These are phyloP conservation scores for Brachyptera risi DNA, from an alignment of 2,888 invertebrate species.

Conservation along the genomic window DNA sequence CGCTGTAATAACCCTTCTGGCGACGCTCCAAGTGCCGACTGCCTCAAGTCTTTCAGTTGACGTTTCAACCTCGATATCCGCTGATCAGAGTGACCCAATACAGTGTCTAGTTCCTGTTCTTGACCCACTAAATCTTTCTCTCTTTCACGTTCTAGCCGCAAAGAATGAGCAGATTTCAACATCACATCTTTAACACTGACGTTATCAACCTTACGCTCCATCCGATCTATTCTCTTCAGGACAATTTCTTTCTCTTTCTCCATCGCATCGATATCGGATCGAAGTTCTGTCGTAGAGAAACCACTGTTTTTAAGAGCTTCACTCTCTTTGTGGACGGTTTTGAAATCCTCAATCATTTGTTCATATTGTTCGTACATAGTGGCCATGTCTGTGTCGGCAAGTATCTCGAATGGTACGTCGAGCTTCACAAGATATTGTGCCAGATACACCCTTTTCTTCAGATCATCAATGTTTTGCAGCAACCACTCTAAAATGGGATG, in stretches of 20 bases:
- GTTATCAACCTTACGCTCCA: conserved; percentile 58
- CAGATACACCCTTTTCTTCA: conserved; percentile 78
- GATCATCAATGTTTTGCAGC: conserved; percentile 64
- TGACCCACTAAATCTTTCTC: conserved; percentile 55
- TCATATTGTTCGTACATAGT: conserved; percentile 69
- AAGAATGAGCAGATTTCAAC: conserved; percentile 48
- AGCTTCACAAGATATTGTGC: conserved; percentile 64
- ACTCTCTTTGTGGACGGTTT: conserved; percentile 68
- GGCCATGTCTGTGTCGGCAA: conserved; percentile 68
- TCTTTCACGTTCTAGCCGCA: conserved; percentile 55
- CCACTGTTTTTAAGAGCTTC: conserved; percentile 57
- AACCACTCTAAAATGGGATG: conserved; percentile 80
- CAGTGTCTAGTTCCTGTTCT: conserved; percentile 53
- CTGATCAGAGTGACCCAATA: conserved; percentile 50
- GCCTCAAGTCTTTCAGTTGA: conserved; percentile 58
- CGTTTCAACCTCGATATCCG: conserved; percentile 59
- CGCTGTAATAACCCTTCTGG: conserved; percentile 66
- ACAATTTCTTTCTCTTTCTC: conserved; percentile 80
- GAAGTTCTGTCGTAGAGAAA: conserved; percentile 71
- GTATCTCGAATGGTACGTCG: conserved; percentile 69
- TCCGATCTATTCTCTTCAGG: conserved; percentile 54
- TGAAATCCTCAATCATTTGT: conserved; percentile 74
- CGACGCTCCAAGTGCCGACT: conserved; percentile 54
- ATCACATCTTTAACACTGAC: conserved; percentile 62
- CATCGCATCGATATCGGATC: conserved; percentile 81